Base-by-base conservation (phyloP, 2,888 invertebrate species). In the Sphinx pinastri region DNA sequence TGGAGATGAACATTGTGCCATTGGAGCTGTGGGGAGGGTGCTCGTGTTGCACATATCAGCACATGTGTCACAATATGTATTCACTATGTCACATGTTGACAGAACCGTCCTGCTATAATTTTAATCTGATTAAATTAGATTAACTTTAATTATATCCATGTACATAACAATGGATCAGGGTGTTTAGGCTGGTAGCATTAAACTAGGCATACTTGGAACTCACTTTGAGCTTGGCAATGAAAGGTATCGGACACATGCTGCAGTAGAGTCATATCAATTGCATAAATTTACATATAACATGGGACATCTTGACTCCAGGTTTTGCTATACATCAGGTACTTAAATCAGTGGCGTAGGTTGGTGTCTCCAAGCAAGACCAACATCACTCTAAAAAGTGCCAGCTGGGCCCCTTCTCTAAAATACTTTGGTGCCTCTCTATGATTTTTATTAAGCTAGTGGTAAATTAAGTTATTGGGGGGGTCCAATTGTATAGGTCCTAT, bases 61-160 rank as follows among this genome's bases (percentile, higher is more conserved):
- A 79, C 16, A 49, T 13, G 80, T 82, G 78, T 81, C 81, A 79
- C 84, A 73, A 83, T 85, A 88, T 88, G 72, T 83, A 78, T 83
- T 76, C 78, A 80, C 75, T 72, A 76, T 77, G 82, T 77, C 79
- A 83, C 79, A 81, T 82, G 77, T 85, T 80, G 79, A 85, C 80
- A 80, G 82, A 89, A 88, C 92, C 92, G 92, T 93, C 92, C 92
- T 89, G 85, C 83, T 84, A 82, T 90, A 86, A 86, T 82, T 86
- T 84, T 73, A 73, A 72, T 74, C 68, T 72, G 67, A 72, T 63
- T 70, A 68, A 70, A 70, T 68, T 67, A 63, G 71, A 68, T 2
- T 45, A 10, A 63, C 60, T 63, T 52, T 38, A 11, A 10, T 49
- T 68, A 31, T 16, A 57, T 25, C 10, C 31, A 25, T 68, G 51